Percentiles rank a stretch among this genome's conserved stretches.
Conservation (phyloP, 2,888 invertebrate genomes). For the Hirtodrosophila cameraria region DNA sequence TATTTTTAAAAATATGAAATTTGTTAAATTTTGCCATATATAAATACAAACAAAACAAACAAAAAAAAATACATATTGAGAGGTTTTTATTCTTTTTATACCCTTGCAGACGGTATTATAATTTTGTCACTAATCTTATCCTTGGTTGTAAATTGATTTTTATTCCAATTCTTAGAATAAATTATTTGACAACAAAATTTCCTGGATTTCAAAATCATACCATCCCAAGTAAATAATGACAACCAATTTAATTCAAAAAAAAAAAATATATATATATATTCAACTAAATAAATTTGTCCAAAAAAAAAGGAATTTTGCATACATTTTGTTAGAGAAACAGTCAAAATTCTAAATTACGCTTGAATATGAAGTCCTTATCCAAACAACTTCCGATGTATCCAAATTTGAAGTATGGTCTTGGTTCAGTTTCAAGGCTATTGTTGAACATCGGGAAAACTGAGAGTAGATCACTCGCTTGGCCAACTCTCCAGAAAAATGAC, state of each 20-base stretch:
- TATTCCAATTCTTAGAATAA: too few species aligned
- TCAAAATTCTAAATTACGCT: constrained; percentile 36
- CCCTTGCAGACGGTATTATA: too few species aligned
- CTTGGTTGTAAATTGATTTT: too few species aligned
- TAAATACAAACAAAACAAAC: constrained; percentile 66
- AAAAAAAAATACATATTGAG: constrained; percentile 10
- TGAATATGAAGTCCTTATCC: constrained; percentile 7
- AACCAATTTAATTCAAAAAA: neutral
- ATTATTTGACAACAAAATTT: too few species aligned
- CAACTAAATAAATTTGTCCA: neutral
- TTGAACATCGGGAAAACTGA: constrained; percentile 18
- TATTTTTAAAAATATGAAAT: constrained; percentile 67
- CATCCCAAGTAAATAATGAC: neutral
- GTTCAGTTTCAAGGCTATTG: constrained; percentile 15
- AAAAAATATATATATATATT: constrained; percentile 1
- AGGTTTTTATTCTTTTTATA: too few species aligned
- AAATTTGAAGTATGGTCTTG: neutral
- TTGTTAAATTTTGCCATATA: constrained; percentile 80
- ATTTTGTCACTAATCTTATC: too few species aligned
- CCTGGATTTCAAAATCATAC: too few species aligned
- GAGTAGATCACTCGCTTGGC: constrained; percentile 30
- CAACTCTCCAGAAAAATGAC: neutral
- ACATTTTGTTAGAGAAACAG: neutral
- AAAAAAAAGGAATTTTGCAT: neutral
- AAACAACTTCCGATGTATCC: neutral